Evolutionary conservation across 2,888 invertebrate genomes (phyloP), one percentile per base, ranked within the genome.

Genomic region (Drosophila multiciliata): DNA sequence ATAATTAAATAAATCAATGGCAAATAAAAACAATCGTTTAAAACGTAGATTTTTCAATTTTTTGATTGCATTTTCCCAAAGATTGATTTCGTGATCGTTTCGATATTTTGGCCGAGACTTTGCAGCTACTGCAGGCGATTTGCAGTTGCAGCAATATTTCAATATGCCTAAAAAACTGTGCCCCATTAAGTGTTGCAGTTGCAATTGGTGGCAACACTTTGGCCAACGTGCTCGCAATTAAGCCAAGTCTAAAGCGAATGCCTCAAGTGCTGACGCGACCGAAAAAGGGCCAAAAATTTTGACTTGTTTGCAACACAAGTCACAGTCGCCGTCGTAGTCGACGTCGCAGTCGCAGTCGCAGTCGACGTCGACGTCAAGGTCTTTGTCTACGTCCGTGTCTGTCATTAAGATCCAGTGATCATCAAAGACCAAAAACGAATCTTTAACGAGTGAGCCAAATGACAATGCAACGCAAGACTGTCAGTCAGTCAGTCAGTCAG

Each of bases 141-240:
- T 64, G 53, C 33, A 23, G 45, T 65, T 77, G 69, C 48, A 50
- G 66, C 66, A 76, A 60, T 29, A 52, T 23, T 35, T 32, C 20
- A 49, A 55, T 49, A 32, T 38, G 38, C 55, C 38, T 12, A n/a
- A 55, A 55, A 38, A 38, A 45, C 45, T 42, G 48, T 71, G 61
- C 64, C 69, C 79, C 66, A 79, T 80, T 75, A 84, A 74, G 74
- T 80, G 85, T 69, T 87, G 87, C 89, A 89, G 87, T 80, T 89
- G 89, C 79, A 74, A 75, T 81, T 81, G 75, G 66, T 72, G 79
- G 76, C 73, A 75, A 80, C 84, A 82, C 83, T 69, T 71, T 63
- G 71, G 57, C 53, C 75, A 69, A 42, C 61, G 74, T 74, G 78
- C 74, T 68, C 59, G 52, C 74, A 77, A 77, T 77, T 78, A 78